Base-by-base conservation (phyloP, 2,888 invertebrate species). In the Osedax frankpressi region DNA sequence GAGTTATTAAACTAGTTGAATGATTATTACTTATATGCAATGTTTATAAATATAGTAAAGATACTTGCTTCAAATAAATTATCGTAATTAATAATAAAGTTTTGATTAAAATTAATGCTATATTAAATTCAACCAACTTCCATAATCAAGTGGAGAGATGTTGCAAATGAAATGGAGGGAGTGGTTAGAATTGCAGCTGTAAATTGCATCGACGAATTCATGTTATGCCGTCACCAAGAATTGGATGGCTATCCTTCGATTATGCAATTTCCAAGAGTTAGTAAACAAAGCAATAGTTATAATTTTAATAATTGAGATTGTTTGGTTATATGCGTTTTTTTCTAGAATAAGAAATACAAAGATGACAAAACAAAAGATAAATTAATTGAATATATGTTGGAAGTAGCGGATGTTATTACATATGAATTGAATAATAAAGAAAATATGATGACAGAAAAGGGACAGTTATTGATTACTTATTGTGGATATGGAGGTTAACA, bases 121-220 rank as follows among this genome's bases (percentile, higher is more conserved):
- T n/a, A n/a, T n/a, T n/a, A n/a, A n/a, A n/a, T n/a, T n/a, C n/a
- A n/a, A n/a, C n/a, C n/a, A n/a, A n/a, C n/a, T n/a, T n/a, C n/a
- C n/a, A n/a, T n/a, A n/a, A n/a, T n/a, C n/a, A n/a, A n/a, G 83
- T 93, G 93, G 93, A 88, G 92, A 74, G 89, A 89, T 80, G 82
- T 93, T 75, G 91, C 92, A 14, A 87, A 88, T 78, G 88, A 90
- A 79, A 87, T 92, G 76, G 90, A 91, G 81, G 92, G 91, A 71
- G 90, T 92, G 74, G 88, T 92, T 2, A 87, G 89, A 82, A 87
- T 93, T 73, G 93, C 89, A 44, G 92, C 92, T 30, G 91, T 93
- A 0, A 93, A 93, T 83, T 93, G 93, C 84, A 91, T 90, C 85
- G 91, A 92, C 82, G 91, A 92, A 81, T 91, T 90, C 86, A 86